Evolutionary conservation across 64 coral and sea anemone genomes (phyloP), one percentile per base, ranked within the genome.

Genomic region (Hydrozoanthus tunicans): DNA sequence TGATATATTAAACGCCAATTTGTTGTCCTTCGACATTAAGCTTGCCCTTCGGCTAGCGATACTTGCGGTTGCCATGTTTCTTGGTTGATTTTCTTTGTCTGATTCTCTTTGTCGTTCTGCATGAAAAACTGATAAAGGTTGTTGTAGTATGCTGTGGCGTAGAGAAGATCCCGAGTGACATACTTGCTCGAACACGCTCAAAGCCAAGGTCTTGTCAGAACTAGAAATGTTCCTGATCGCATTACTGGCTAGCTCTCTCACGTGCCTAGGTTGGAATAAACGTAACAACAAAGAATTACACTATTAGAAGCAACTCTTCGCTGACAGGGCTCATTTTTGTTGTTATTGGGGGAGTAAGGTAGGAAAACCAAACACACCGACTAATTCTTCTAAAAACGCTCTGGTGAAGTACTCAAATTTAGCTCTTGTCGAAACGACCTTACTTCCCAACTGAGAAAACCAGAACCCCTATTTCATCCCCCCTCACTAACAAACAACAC

Each of bases 201-300:
- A 56, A 3, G 73, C 53, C 63, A 71, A 72, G 6, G n/a, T 7
- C 17, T 73, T 86, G 17, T 86, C 83, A 0, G 83, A 72, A 73
- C 51, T 86, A 5, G 83, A 72, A 53, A 86, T 70, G 55, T 57
- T 86, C 52, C 15, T 86, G 66, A 86, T 9, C 5, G 8, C 52
- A 57, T 73, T 9, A 43, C 83, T 86, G 1, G 83, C 66, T n/a
- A 73, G 54, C 65, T 73, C 83, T 58, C 83, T 86, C 66, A 86
- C 83, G n/a, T 12, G 17, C 17, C 83, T 86, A 8, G 10, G n/a
- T 27, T 72, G 17, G 7, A 17, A 73, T 1, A 43, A 81, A 80
- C 3, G 1, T 1, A 24, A 57, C 5, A 32, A 58, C 26, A 51
- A 72, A 26, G 56, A 6, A 43, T 43, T 43, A 43, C 32, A 43